Evolutionary conservation across 2,888 invertebrate species (phyloP).

Genomic region (Anthrax anthrax): DNA sequence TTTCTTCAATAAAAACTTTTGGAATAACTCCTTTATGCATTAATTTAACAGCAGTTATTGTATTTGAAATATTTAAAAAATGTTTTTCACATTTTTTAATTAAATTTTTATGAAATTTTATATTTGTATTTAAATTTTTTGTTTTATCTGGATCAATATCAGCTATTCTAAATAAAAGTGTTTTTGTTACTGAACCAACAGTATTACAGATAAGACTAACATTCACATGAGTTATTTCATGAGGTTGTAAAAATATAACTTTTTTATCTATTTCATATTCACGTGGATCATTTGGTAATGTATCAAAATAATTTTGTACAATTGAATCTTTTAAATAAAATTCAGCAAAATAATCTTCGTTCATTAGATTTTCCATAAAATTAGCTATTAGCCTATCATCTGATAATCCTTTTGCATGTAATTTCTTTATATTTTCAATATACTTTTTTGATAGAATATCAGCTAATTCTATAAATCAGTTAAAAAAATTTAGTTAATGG

Average conservation of each 20-base stretch:
- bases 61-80: neutral
- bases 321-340: constrained; percentile 8
- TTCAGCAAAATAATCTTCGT: neutral
- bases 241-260: constrained; percentile 23
- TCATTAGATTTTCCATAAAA: neutral
- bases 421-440: neutral
- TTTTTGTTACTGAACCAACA: constrained; percentile 18
- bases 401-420: neutral
- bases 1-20: neutral
- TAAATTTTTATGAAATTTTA: no score
- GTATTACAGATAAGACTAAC: constrained; percentile 24
- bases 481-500: neutral
- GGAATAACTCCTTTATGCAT: neutral
- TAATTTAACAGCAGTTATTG: neutral
- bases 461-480: neutral
- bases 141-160: neutral
- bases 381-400: neutral
- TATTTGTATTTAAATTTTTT: no score
- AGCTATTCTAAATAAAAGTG: neutral
- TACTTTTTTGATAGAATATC: neutral
- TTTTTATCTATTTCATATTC: constrained; percentile 26
- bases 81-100: neutral
- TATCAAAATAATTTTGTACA: constrained; percentile 25
- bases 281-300: constrained; percentile 22
- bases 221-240: constrained; percentile 21